Evolutionary conservation across 2,888 invertebrate species (phyloP).

Genomic region (Ichneumoninae sp.): DNA sequence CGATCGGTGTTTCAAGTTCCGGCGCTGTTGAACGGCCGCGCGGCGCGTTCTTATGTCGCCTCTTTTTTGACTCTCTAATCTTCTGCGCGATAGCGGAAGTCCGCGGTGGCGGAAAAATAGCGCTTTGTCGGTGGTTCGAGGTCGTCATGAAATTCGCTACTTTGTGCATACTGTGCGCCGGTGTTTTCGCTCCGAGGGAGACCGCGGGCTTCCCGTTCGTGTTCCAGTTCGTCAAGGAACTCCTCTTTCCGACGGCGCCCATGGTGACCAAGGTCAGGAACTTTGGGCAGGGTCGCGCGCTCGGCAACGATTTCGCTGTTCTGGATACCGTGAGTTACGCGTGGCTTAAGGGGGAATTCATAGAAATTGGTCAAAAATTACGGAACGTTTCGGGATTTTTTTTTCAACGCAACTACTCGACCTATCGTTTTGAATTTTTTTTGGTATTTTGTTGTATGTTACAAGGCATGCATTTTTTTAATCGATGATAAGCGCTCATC

Average conservation of each 20-base stretch:
- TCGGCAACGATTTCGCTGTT: constrained; percentile 24
- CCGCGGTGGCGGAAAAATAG: neutral
- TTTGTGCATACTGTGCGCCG: constrained; percentile 20
- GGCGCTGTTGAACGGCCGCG: too few species aligned
- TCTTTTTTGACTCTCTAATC: neutral
- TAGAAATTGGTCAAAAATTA: too few species aligned
- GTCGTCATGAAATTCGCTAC: constrained; percentile 34
- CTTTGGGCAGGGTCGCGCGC: constrained; percentile 10
- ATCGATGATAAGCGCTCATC: too few species aligned
- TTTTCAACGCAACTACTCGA: too few species aligned
- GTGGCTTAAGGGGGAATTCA: too few species aligned
- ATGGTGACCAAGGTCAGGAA: constrained; percentile 29
- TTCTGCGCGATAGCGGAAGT: neutral
- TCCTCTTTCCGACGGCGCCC: constrained; percentile 48
- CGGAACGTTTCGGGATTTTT: too few species aligned
- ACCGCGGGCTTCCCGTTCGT: constrained; percentile 4
- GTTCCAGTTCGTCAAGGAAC: constrained; percentile 24
- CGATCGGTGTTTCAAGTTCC: neutral
- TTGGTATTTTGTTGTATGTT: too few species aligned
- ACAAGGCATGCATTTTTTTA: too few species aligned
- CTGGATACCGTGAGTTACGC: constrained; percentile 54
- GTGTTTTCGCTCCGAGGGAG: neutral
- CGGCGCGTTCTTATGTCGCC: neutral
- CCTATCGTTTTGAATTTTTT: too few species aligned
- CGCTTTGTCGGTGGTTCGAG: neutral